Evolutionary conservation across 1,140 invertebrate species (phyloP).

Genomic region (Musca domestica): DNA sequence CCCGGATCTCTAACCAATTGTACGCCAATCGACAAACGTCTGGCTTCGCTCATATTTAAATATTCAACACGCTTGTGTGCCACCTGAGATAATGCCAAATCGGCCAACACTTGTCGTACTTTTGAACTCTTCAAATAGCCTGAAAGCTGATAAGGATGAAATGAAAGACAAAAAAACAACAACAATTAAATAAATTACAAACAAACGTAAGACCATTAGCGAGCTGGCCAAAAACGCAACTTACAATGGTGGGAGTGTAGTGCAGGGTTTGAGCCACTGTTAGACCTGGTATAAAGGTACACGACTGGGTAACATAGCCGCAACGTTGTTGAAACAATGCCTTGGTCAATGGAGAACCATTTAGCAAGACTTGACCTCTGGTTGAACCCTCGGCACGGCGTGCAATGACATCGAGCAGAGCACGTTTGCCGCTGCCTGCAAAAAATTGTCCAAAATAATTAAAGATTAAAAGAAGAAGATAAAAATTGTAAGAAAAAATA

Average conservation of each 20-base stretch:
- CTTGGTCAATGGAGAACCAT: conserved; percentile 76
- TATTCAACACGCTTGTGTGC: conserved; percentile 76
- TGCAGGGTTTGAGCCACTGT: conserved; percentile 82
- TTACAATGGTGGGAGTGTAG: conserved; percentile 74
- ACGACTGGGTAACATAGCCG: conserved; percentile 80
- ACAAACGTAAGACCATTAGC: too few species aligned
- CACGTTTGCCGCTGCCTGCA: conserved; percentile 82
- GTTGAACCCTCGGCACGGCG: conserved; percentile 70
- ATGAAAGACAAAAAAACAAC: not conserved
- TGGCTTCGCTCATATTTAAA: conserved; percentile 78
- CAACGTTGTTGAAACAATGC: conserved; percentile 81
- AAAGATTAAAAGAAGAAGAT: not conserved
- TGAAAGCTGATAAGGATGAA: conserved; percentile 58
- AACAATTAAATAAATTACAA: conserved; percentile 4
- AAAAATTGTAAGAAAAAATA: not conserved
- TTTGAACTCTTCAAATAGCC: conserved; percentile 72
- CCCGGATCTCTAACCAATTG: conserved; percentile 84
- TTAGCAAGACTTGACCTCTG: conserved; percentile 81
- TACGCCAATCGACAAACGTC: conserved; percentile 80
- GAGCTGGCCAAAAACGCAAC: conserved; percentile 27
- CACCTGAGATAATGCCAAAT: conserved; percentile 82
- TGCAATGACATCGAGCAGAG: conserved; percentile 85
- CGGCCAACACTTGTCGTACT: conserved; percentile 81
- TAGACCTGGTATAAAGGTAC: conserved; percentile 77
- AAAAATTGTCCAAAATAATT: not conserved